Percentiles rank a stretch among this genome's conserved stretches.
These are phyloP conservation scores for Eupithecia inturbata DNA, from an alignment of 2,888 invertebrate genomes.

Conservation along the genomic window DNA sequence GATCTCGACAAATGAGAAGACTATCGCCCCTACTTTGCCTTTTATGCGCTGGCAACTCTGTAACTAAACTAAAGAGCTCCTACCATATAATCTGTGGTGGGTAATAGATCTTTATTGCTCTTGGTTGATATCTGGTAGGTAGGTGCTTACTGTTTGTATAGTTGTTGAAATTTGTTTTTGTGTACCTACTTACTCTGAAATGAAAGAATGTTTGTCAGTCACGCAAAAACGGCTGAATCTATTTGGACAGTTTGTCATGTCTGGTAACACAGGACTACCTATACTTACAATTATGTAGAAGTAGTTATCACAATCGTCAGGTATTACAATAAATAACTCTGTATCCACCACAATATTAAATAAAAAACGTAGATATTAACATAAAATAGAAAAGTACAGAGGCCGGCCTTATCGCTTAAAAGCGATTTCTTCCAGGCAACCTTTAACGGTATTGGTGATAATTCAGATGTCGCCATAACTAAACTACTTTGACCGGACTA, in stretches of 20 bases:
- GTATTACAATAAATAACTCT: no score
- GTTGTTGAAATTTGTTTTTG: neutral
- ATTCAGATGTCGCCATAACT: no score
- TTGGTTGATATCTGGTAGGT: slow-evolving; percentile 9
- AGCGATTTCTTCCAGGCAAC: no score
- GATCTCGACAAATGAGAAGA: slow-evolving; percentile 35
- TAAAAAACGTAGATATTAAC: no score
- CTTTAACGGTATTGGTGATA: no score
- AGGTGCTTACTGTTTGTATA: neutral
- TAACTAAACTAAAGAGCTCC: slow-evolving; percentile 9
- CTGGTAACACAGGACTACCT: neutral
- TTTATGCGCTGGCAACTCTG: slow-evolving; percentile 29
- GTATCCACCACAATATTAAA: no score
- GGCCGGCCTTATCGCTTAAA: no score
- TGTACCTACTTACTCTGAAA: neutral
- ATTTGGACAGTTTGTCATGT: neutral
- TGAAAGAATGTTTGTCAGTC: neutral
- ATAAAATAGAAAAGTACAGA: no score
- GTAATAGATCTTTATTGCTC: slow-evolving; percentile 29
- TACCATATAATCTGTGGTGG: slow-evolving; percentile 7
- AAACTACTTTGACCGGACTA: no score
- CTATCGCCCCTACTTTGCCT: slow-evolving; percentile 14
- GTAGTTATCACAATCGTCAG: no score
- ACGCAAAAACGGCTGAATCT: neutral
- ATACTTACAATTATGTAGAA: no score